Conservation (phyloP, 2,797 vertebrate genomes). For the Sardinella longiceps region DNA sequence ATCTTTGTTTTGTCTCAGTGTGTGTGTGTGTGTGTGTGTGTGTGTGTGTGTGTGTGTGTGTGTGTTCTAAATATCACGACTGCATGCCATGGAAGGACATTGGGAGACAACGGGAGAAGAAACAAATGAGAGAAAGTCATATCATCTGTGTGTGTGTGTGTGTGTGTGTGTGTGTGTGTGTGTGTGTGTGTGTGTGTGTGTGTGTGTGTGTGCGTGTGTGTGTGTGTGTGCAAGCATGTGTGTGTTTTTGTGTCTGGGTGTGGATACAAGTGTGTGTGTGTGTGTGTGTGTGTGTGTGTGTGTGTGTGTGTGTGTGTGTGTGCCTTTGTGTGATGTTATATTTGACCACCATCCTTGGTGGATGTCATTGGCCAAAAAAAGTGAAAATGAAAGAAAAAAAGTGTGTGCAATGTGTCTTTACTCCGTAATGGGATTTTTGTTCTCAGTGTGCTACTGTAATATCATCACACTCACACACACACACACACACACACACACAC, state of each 20-base stretch:
- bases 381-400: neutral
- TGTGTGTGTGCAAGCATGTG: too few species aligned
- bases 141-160: constrained; percentile 7
- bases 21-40: neutral
- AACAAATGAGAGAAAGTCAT: neutral
- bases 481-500: neutral
- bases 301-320: too few species aligned
- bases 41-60: constrained; percentile 6
- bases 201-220: too few species aligned
- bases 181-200: neutral
- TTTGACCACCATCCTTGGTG: neutral
- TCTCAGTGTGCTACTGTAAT: constrained; percentile 18
- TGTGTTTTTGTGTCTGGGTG: too few species aligned
- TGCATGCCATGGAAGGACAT: neutral
- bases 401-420: neutral
- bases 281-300: too few species aligned
- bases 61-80: neutral
- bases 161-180: constrained; percentile 11
- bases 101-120: neutral
- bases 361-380: neutral
- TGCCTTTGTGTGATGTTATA: neutral
- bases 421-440: constrained; percentile 64
- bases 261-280: too few species aligned
- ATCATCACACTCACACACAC: neutral
- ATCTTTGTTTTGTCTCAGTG: neutral